Evolutionary conservation across 1,140 invertebrate genomes (phyloP).

Genomic region (Drosophila seguyi): DNA sequence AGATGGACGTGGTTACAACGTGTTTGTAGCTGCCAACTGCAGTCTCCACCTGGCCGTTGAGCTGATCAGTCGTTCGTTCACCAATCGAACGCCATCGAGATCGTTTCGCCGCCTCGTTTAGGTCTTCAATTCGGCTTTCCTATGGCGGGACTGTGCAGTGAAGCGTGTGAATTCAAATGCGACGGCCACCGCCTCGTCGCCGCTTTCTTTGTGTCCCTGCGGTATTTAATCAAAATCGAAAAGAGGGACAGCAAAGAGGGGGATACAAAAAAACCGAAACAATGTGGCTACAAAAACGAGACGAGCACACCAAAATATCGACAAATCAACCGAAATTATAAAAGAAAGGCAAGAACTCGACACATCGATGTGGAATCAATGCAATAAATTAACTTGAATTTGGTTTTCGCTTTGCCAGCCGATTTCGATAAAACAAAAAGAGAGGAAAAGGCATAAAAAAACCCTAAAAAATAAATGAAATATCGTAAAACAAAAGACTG

Average conservation of each 20-base stretch:
- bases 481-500: conserved; percentile 36
- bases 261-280: conserved; percentile 32
- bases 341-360: conserved; percentile 77
- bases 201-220: conserved; percentile 71
- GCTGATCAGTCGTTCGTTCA: neutral
- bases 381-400: conserved; percentile 79
- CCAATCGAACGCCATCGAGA: conserved; percentile 8
- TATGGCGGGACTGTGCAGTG: conserved; percentile 49
- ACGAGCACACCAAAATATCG: conserved; percentile 72
- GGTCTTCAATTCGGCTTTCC: conserved; percentile 6
- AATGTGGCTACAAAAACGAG: conserved; percentile 55
- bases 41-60: neutral
- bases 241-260: conserved; percentile 12
- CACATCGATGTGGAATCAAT: conserved; percentile 79
- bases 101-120: conserved; percentile 1
- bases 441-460: conserved; percentile 19
- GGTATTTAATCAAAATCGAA: conserved; percentile 58
- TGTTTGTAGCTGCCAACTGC: conserved; percentile 3
- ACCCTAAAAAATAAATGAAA: conserved; percentile 55
- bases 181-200: conserved; percentile 42
- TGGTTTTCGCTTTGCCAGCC: conserved; percentile 63
- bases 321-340: conserved; percentile 80
- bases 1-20: neutral
- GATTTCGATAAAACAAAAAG: conserved; percentile 59
- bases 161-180: conserved; percentile 80